Percentiles rank a stretch among this genome's conserved stretches.
These are phyloP conservation scores for Halcyon malimbica DNA, from an alignment of 2,113 vertebrate genomes.

Conservation along the genomic window DNA sequence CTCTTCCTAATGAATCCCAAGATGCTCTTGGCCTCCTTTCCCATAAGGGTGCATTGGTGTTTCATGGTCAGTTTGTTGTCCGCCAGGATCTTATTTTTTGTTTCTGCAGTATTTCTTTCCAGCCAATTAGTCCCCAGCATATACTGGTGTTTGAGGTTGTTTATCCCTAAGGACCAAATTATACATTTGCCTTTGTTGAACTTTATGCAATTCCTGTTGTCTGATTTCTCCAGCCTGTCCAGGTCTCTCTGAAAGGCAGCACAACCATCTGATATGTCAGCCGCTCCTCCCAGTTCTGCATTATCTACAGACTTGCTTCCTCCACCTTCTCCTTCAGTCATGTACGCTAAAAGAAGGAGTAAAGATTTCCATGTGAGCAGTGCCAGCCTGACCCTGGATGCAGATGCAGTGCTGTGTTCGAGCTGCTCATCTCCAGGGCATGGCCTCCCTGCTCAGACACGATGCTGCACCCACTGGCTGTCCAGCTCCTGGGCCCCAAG, in stretches of 20 bases:
- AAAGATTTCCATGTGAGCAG: neutral
- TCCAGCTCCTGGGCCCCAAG: accelerated
- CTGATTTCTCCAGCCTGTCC: neutral
- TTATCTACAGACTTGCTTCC: neutral
- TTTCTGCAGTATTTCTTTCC: neutral
- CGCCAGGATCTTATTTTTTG: neutral
- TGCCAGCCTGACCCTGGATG: neutral
- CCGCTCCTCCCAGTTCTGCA: neutral
- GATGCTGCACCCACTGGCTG: accelerated
- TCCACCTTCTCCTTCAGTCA: neutral
- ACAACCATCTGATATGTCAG: neutral
- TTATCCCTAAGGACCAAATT: neutral
- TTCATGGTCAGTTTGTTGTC: neutral
- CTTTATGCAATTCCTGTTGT: neutral
- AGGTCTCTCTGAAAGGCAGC: neutral
- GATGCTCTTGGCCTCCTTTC: neutral
- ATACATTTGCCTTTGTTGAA: neutral
- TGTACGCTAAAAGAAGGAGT: neutral
- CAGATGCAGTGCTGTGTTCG: accelerated
- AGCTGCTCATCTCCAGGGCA: neutral
- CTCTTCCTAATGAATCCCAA: neutral
- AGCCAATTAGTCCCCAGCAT: neutral
- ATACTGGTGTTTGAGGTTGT: neutral
- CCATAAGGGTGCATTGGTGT: neutral
- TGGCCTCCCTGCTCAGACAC: accelerated